These are phyloP conservation scores for Holothuria scabra DNA, from an alignment of 53 echinoderm and acorn worm species.

Conservation along the genomic window DNA sequence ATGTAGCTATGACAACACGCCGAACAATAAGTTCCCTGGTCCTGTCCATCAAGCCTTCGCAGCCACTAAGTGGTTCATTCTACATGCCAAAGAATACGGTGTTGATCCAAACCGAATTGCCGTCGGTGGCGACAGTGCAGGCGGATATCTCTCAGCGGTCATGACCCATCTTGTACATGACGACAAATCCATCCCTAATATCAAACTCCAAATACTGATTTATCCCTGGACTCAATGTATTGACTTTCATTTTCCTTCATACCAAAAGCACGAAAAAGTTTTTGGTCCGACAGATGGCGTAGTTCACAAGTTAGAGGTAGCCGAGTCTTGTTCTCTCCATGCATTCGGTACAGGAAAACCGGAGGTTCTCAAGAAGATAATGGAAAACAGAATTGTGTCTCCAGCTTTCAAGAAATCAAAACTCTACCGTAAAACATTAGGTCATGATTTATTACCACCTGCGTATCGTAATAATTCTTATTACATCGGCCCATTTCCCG, in stretches of 20 bases:
- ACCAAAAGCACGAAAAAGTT: conserved; percentile 37
- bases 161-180: conserved; percentile 62
- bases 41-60: conserved; percentile 34
- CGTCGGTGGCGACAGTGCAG: conserved; percentile 82
- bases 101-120: conserved; percentile 67
- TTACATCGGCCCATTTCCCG: neutral
- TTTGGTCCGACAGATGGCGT: conserved; percentile 7
- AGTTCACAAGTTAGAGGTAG: neutral
- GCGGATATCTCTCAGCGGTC: conserved; percentile 76
- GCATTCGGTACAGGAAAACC: neutral
- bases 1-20: conserved; percentile 74
- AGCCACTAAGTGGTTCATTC: conserved; percentile 66
- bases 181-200: conserved; percentile 61
- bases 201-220: conserved; percentile 42
- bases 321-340: neutral
- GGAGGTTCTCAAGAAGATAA: neutral
- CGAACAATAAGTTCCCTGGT: conserved; percentile 50
- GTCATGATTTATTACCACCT: conserved; percentile 8
- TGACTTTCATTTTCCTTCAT: conserved; percentile 76
- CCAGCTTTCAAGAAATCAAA: conserved; percentile 52
- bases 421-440: conserved; percentile 13
- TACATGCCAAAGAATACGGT: conserved; percentile 61
- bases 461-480: conserved; percentile 7
- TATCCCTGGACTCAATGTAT: conserved; percentile 70
- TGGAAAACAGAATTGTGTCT: conserved; percentile 59